phyloP scores from a whole-genome alignment of 92 coral and sea anemone species.

The Isaurus tuberculatus region DNA sequence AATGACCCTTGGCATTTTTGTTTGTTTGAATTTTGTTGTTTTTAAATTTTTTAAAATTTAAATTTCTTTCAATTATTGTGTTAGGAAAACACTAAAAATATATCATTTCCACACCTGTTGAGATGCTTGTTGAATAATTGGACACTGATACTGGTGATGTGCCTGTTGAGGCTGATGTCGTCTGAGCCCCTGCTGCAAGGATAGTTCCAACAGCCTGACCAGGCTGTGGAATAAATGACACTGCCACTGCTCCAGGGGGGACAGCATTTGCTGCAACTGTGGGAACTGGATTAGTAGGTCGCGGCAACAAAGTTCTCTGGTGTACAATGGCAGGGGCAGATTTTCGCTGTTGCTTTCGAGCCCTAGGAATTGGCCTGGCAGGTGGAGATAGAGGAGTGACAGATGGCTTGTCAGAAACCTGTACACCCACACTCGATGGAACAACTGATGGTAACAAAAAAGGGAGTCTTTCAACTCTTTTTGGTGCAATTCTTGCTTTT shows the following conservation, averaged over 20 bases:
- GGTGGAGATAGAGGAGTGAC: slow-evolving; percentile 50
- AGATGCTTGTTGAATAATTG: background rate
- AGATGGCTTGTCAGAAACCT: slow-evolving; percentile 39
- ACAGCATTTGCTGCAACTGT: slow-evolving; percentile 66
- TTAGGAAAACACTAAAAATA: no score
- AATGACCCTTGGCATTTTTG: no score
- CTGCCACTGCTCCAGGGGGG: slow-evolving; percentile 88
- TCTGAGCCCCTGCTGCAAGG: slow-evolving; percentile 73
- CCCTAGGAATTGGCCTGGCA: slow-evolving; percentile 43
- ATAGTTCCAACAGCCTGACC: slow-evolving; percentile 80
- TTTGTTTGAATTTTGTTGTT: no score
- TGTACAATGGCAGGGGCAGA: slow-evolving; percentile 61
- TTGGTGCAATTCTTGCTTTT: slow-evolving; percentile 71
- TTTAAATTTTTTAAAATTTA: no score
- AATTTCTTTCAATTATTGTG: no score
- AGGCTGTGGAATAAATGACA: slow-evolving; percentile 89
- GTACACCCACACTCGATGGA: slow-evolving; percentile 68
- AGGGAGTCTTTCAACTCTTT: slow-evolving; percentile 66
- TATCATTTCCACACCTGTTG: slow-evolving; percentile 6
- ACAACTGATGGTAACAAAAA: slow-evolving; percentile 78
- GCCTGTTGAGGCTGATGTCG: slow-evolving; percentile 45
- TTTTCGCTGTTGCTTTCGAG: slow-evolving; percentile 64
- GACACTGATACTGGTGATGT: slow-evolving; percentile 53
- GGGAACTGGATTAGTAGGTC: slow-evolving; percentile 66
- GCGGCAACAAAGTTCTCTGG: slow-evolving; percentile 88